A percentile compares a stretch with the other conserved stretches of the same genome.
These are phyloP conservation scores for Coelopa frigida DNA, from an alignment of 1,140 invertebrate genomes.

Conservation along the genomic window DNA sequence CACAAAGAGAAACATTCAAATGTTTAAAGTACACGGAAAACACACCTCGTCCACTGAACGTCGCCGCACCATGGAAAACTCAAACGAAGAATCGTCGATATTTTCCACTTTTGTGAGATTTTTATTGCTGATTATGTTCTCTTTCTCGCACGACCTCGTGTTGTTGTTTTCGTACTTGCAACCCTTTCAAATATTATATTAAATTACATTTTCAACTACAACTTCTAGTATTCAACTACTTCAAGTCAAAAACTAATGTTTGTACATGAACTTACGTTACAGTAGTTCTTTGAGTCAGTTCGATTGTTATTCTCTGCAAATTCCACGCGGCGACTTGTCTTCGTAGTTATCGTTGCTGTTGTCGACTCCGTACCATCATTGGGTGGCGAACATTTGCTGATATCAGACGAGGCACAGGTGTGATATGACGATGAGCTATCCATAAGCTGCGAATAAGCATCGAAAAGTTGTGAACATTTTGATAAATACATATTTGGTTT, in stretches of 20 bases:
- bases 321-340: slow-evolving; percentile 24
- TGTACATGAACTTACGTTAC: slow-evolving; percentile 33
- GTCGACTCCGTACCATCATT: slow-evolving; percentile 13
- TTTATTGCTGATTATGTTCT: slow-evolving; percentile 25
- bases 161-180: slow-evolving; percentile 24
- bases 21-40: slow-evolving; percentile 11
- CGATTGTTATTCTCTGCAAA: slow-evolving; percentile 18
- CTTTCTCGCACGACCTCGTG: slow-evolving; percentile 22
- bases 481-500: too few relatives aligned
- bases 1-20: background rate
- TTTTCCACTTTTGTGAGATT: slow-evolving; percentile 26
- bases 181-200: slow-evolving; percentile 21
- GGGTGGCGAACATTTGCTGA: slow-evolving; percentile 34
- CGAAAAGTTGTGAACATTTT: too few relatives aligned
- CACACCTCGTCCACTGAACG: slow-evolving; percentile 41
- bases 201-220: background rate
- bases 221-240: background rate
- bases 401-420: slow-evolving; percentile 34
- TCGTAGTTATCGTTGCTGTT: slow-evolving; percentile 5
- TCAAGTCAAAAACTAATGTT: background rate
- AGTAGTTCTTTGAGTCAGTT: slow-evolving; percentile 12
- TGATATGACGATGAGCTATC: slow-evolving; percentile 41
- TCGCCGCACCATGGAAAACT: slow-evolving; percentile 41
- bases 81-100: slow-evolving; percentile 33
- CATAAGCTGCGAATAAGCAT: slow-evolving; percentile 22